Conservation (phyloP, 2,888 invertebrate genomes). For the Dolichomitus sp. region DNA sequence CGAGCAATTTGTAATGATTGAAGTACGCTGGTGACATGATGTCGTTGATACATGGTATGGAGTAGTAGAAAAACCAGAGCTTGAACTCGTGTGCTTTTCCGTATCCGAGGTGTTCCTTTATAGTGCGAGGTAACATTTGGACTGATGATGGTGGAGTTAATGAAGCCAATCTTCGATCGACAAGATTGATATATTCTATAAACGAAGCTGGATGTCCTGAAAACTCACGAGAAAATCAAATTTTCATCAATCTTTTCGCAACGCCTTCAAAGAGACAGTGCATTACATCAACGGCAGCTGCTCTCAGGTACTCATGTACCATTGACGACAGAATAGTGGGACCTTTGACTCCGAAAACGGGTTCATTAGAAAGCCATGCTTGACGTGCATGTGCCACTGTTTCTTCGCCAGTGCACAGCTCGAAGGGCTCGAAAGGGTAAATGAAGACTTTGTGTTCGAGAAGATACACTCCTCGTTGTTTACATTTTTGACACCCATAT, state of each 20-base stretch:
- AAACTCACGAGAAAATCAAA: not conserved
- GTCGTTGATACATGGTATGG: slow-evolving; percentile 31
- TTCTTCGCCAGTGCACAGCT: not conserved
- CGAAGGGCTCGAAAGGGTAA: not conserved
- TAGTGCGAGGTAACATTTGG: slow-evolving; percentile 5
- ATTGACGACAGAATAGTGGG: not conserved
- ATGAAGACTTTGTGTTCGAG: not conserved
- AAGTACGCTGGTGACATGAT: slow-evolving; percentile 35
- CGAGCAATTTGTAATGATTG: slow-evolving; percentile 48
- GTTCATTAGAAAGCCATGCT: not conserved
- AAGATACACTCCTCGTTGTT: not conserved
- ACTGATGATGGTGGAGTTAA: slow-evolving; percentile 34
- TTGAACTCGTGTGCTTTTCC: slow-evolving; percentile 4
- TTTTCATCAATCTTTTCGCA: not conserved
- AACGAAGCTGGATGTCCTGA: not conserved
- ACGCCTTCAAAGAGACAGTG: slow-evolving; percentile 12
- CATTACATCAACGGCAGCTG: slow-evolving; percentile 3
- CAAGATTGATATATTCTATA: not conserved
- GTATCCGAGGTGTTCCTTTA: not conserved
- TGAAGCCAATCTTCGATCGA: slow-evolving; percentile 16
- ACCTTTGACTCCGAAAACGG: slow-evolving; percentile 1
- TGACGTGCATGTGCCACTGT: not conserved
- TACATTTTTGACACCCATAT: slow-evolving; percentile 1
- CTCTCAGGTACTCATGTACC: not conserved
- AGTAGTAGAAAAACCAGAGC: slow-evolving; percentile 15